A percentile compares a stretch with the other conserved stretches of the same genome.
Evolutionary conservation across 2,113 vertebrate genomes (phyloP).

Genomic region (Tauraco erythrolophus): DNA sequence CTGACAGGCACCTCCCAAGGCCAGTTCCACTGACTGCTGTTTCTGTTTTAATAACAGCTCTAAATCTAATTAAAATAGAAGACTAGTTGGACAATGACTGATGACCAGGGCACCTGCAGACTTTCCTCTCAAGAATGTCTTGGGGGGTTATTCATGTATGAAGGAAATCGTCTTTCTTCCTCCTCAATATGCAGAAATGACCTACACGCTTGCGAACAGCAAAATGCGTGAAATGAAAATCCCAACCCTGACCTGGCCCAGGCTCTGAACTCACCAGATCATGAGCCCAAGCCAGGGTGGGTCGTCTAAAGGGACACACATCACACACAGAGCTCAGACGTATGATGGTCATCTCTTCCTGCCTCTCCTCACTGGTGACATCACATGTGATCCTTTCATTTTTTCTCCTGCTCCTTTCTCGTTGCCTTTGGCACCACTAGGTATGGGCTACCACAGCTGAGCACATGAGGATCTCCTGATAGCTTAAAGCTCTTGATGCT

Average conservation of each 20-base stretch:
- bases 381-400: neutral
- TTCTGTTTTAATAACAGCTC: no score
- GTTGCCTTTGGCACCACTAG: neutral
- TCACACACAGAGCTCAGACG: neutral
- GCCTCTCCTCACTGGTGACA: neutral
- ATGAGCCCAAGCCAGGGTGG: neutral
- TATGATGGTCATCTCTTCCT: neutral
- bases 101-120: neutral
- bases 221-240: neutral
- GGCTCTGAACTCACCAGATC: neutral
- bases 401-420: neutral
- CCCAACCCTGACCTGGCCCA: neutral
- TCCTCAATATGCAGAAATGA: neutral
- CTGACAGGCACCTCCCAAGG: neutral
- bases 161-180: neutral
- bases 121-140: neutral
- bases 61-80: neutral
- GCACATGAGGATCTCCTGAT: accelerated
- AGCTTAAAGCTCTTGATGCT: accelerated
- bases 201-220: neutral
- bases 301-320: neutral
- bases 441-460: neutral
- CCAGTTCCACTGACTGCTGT: neutral
- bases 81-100: neutral
- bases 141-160: accelerated